Evolutionary conservation across 2,113 vertebrate species (phyloP).

Genomic region (Columba janthina): DNA sequence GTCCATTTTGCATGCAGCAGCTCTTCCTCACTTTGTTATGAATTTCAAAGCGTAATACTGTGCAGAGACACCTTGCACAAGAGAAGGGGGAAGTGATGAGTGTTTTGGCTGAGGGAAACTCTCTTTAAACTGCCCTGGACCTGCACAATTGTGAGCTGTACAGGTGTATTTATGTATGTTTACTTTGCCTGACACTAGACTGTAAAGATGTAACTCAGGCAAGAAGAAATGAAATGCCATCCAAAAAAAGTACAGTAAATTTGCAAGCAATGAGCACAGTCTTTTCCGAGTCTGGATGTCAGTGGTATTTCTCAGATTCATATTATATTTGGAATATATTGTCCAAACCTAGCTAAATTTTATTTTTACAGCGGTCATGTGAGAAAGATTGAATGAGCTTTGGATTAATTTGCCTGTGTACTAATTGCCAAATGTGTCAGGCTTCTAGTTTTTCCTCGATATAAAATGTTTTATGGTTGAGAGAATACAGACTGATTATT

Average conservation of each 20-base stretch:
- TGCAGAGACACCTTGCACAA: neutral
- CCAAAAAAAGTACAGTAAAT: neutral
- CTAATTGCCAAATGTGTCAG: neutral
- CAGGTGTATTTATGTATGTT: accelerated
- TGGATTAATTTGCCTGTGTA: neutral
- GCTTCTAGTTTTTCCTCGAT: neutral
- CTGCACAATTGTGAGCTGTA: neutral
- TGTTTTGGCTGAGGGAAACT: neutral
- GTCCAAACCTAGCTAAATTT: neutral
- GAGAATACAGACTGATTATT: neutral
- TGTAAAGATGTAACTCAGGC: neutral
- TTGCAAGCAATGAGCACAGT: neutral
- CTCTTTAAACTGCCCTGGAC: neutral
- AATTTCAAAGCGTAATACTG: neutral
- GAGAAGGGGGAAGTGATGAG: neutral
- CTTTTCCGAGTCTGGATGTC: neutral
- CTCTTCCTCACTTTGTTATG: neutral
- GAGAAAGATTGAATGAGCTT: neutral
- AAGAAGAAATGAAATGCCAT: neutral
- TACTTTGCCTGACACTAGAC: neutral
- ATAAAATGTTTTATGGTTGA: neutral
- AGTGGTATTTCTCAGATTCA: neutral
- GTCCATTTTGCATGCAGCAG: neutral
- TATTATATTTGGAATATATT: neutral
- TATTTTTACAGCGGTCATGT: neutral